Conservation (phyloP, 2,113 vertebrate genomes). For the Clarias macrocephalus region DNA sequence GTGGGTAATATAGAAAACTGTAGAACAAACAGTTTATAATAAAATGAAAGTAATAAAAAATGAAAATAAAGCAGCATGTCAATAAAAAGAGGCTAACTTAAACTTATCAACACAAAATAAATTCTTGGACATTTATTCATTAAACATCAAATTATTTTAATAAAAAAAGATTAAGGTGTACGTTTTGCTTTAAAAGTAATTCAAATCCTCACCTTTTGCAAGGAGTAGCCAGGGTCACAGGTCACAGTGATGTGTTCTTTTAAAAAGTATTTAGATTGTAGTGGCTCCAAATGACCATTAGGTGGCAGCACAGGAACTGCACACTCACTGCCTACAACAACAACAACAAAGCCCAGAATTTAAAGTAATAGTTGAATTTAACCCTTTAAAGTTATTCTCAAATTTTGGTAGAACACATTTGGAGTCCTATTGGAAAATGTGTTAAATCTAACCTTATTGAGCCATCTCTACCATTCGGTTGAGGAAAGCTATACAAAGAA, state of each 20-base stretch:
- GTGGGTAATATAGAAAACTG: neutral
- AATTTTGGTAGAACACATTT: too few species aligned
- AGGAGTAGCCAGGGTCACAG: constrained; percentile 82
- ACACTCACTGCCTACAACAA: constrained; percentile 65
- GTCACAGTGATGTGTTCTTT: constrained; percentile 88
- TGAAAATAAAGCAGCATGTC: neutral
- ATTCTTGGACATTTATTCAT: too few species aligned
- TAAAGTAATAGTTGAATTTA: neutral
- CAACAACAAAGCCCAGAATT: neutral
- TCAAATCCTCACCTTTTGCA: constrained; percentile 80
- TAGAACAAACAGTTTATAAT: too few species aligned
- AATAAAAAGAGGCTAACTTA: neutral
- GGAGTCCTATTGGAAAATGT: too few species aligned
- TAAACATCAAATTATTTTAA: neutral
- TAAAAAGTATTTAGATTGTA: constrained; percentile 84
- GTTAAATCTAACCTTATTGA: too few species aligned
- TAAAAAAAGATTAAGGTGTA: neutral
- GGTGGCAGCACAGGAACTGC: constrained; percentile 67
- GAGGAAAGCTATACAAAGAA: too few species aligned
- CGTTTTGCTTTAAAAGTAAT: neutral
- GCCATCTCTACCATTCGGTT: too few species aligned
- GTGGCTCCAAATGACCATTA: constrained; percentile 79
- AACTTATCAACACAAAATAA: neutral
- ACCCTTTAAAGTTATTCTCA: too few species aligned
- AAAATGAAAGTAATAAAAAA: too few species aligned